phyloP scores from a whole-genome alignment of 2,888 invertebrate species.

The Myathropa florea region DNA sequence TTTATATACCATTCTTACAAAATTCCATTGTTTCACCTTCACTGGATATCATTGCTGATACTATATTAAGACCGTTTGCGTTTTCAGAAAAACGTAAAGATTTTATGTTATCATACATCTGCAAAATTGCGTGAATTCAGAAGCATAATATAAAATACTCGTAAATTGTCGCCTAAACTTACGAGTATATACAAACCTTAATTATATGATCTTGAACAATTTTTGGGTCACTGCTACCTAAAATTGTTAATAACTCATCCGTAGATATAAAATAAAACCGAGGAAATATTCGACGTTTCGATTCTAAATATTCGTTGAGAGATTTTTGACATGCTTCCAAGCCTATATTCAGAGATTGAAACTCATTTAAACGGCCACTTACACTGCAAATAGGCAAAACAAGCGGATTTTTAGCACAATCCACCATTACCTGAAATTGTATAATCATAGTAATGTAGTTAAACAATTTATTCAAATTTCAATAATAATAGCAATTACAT shows the following conservation, averaged over 20 bases:
- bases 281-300: constrained; percentile 93
- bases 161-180: background rate
- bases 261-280: constrained; percentile 97
- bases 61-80: constrained; percentile 85
- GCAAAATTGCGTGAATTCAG: constrained; percentile 57
- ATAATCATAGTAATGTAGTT: background rate
- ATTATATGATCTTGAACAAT: constrained; percentile 96
- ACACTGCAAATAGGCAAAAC: constrained; percentile 91
- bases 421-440: constrained; percentile 88
- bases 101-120: constrained; percentile 96
- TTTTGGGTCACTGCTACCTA: constrained; percentile 91
- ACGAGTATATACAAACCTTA: constrained; percentile 85
- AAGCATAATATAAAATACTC: background rate
- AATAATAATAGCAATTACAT: too few relatives aligned
- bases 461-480: constrained; percentile 66
- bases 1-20: constrained; percentile 81
- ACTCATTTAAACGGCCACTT: constrained; percentile 88
- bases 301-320: constrained; percentile 93
- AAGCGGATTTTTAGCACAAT: constrained; percentile 89
- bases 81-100: constrained; percentile 87
- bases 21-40: constrained; percentile 95
- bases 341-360: constrained; percentile 87
- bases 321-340: constrained; percentile 96
- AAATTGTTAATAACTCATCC: constrained; percentile 93
- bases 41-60: constrained; percentile 91